Percentiles rank a stretch among this genome's conserved stretches.
Conservation (phyloP, 2,888 invertebrate genomes). For the Dione juno region DNA sequence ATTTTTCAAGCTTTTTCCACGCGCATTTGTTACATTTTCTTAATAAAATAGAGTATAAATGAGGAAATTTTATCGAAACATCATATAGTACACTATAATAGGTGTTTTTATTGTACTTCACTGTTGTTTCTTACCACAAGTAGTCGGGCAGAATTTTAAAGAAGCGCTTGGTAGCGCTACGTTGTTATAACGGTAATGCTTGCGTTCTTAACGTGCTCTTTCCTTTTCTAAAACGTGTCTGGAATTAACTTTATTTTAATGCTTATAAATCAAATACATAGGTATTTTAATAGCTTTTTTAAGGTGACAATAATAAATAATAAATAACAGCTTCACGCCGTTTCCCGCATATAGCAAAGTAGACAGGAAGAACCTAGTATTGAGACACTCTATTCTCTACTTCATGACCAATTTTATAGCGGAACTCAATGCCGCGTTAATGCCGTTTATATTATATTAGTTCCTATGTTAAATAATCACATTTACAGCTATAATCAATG, state of each 20-base stretch:
- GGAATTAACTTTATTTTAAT: constrained; percentile 32
- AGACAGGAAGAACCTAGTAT: background rate
- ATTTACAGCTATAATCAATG: too few species aligned
- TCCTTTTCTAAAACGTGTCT: constrained; percentile 42
- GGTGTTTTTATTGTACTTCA: constrained; percentile 19
- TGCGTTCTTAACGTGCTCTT: constrained; percentile 32
- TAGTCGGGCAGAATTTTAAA: constrained; percentile 29
- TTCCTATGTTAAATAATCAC: too few species aligned
- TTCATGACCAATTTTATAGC: background rate
- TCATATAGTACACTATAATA: background rate
- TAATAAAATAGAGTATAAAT: background rate
- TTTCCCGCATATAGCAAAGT: background rate
- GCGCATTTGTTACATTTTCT: background rate
- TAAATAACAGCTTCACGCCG: background rate
- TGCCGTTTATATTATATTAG: too few species aligned
- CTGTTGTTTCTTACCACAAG: constrained; percentile 23
- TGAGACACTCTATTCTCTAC: background rate
- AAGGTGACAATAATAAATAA: too few species aligned
- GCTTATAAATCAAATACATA: background rate
- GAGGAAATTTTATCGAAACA: background rate
- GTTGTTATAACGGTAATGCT: constrained; percentile 40
- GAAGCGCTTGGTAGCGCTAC: constrained; percentile 35
- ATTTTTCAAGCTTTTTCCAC: too few species aligned
- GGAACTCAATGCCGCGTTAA: too few species aligned
- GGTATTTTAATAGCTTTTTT: too few species aligned